phyloP scores from a whole-genome alignment of 1,140 invertebrate species.

The Drosophila lacteicornis region DNA sequence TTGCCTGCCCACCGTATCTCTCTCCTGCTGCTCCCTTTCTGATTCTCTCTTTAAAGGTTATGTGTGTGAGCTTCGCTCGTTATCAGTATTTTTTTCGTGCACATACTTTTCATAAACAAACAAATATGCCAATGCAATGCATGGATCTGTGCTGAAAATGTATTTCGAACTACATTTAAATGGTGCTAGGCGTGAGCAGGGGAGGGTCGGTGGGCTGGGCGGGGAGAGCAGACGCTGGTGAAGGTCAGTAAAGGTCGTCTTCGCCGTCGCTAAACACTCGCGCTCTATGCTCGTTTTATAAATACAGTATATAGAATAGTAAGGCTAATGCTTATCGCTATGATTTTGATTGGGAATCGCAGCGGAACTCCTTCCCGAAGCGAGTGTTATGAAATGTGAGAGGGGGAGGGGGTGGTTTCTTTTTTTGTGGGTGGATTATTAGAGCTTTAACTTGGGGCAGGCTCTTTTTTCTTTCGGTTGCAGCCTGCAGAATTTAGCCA shows the following conservation, averaged over 20 bases:
- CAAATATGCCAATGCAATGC: slow-evolving; percentile 55
- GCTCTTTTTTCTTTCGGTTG: slow-evolving; percentile 36
- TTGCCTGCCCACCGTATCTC: slow-evolving; percentile 5
- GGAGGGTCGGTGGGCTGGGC: slow-evolving; percentile 12
- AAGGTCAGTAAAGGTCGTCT: slow-evolving; percentile 83
- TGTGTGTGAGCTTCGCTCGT: slow-evolving; percentile 40
- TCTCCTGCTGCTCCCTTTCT: slow-evolving; percentile 5
- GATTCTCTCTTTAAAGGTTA: slow-evolving; percentile 23
- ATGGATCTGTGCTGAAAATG: slow-evolving; percentile 33
- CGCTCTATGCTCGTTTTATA: slow-evolving; percentile 47
- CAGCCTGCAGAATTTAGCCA: slow-evolving; percentile 56
- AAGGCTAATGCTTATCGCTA: slow-evolving; percentile 45
- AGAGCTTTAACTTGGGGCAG: slow-evolving; percentile 55
- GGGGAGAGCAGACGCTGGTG: slow-evolving; percentile 57
- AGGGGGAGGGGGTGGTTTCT: slow-evolving; percentile 13
- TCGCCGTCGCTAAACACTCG: slow-evolving; percentile 55
- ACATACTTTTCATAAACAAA: slow-evolving; percentile 78
- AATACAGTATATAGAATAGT: slow-evolving; percentile 44
- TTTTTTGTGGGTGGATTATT: slow-evolving; percentile 23
- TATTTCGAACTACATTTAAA: slow-evolving; percentile 53
- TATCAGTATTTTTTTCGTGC: slow-evolving; percentile 64
- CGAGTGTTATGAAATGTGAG: slow-evolving; percentile 65
- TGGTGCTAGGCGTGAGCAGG: slow-evolving; percentile 10
- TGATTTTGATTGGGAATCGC: slow-evolving; percentile 31
- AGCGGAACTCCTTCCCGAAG: slow-evolving; percentile 32